These are phyloP conservation scores for Rhagonycha lutea DNA, from an alignment of 2,888 invertebrate species.

Conservation along the genomic window DNA sequence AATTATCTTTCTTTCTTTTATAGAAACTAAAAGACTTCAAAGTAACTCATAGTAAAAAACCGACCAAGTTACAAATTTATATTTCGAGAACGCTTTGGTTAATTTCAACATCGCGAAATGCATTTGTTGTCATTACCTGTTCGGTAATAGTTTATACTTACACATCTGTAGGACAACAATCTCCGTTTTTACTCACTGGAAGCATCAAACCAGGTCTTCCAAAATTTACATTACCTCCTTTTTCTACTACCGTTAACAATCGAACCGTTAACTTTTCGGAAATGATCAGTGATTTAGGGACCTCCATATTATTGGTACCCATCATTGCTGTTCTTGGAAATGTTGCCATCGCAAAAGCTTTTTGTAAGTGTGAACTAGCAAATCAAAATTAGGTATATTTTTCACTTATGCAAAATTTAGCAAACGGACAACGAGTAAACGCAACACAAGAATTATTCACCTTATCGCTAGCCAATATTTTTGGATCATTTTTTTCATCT, in stretches of 20 bases:
- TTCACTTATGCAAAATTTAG: constrained; percentile 51
- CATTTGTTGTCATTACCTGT: constrained; percentile 76
- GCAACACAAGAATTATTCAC: constrained; percentile 90
- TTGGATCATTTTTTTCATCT: constrained; percentile 86
- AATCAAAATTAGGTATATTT: background rate
- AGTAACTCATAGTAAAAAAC: constrained; percentile 52
- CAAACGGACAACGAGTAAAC: constrained; percentile 79
- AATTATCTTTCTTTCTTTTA: constrained; percentile 29
- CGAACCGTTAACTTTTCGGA: constrained; percentile 65
- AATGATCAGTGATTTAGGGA: constrained; percentile 80
- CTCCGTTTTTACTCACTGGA: constrained; percentile 77
- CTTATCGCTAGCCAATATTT: constrained; percentile 80
- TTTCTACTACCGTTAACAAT: constrained; percentile 65
- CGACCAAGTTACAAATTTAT: constrained; percentile 51
- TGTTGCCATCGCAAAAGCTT: constrained; percentile 94
- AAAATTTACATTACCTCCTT: constrained; percentile 69
- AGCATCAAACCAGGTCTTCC: constrained; percentile 78
- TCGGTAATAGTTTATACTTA: constrained; percentile 69
- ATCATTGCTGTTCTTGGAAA: constrained; percentile 90
- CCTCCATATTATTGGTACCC: constrained; percentile 84
- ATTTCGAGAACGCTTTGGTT: constrained; percentile 72
- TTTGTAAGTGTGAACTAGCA: constrained; percentile 66
- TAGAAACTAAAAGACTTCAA: constrained; percentile 77
- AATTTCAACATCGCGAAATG: constrained; percentile 81
- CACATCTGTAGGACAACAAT: constrained; percentile 57